Evolutionary conservation across 2,797 vertebrate genomes (phyloP), one percentile per base, ranked within the genome.

Genomic region (Crax fasciolata): DNA sequence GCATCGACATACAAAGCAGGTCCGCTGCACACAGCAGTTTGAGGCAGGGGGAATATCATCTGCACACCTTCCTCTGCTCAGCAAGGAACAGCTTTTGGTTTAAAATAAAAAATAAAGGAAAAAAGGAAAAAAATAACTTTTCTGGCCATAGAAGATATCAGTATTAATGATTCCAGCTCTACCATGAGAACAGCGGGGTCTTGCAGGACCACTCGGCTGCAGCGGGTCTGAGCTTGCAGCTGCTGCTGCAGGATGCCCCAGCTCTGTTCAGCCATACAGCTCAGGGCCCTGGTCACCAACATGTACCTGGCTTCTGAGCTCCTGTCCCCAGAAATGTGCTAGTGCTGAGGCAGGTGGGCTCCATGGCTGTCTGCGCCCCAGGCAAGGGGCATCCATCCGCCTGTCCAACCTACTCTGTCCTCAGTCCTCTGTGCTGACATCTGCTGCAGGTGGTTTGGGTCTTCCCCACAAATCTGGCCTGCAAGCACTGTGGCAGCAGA

Each of bases 41-140:
- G 10, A 44, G 11, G 18, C 4, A 13, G n/a, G 30, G 28, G 43
- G 79, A 74, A 17, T 0, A 0, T 23, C 1, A 0, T 75, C 76
- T 75, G 35, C 24, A 28, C 62, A 48, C 39, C 61, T 16, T 86
- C 35, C 73, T 87, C 85, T 76, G 77, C 59, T 87, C 57, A 91
- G 73, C 70, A 92, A 89, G 61, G 49, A 94, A 62, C 49, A 49
- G 21, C 49, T 94, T 70, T 90, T 67, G 38, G 39, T 58, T 91
- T 84, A 85, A 95, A 97, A 90, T 41, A 84, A 92, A 58, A 20
- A 35, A 46, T 11, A 46, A 35, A 38, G 35, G 27, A 23, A 48
- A 55, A 41, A 65, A 65, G 19, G 11, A 13, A 7, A 28, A 48
- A 61, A n/a, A 32, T 68, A 43, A 43, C 23, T 20, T 68, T 35